Percentiles rank a stretch among this genome's conserved stretches.
phyloP scores from a whole-genome alignment of 1,140 invertebrate genomes.

The Neodiprion lecontei region DNA sequence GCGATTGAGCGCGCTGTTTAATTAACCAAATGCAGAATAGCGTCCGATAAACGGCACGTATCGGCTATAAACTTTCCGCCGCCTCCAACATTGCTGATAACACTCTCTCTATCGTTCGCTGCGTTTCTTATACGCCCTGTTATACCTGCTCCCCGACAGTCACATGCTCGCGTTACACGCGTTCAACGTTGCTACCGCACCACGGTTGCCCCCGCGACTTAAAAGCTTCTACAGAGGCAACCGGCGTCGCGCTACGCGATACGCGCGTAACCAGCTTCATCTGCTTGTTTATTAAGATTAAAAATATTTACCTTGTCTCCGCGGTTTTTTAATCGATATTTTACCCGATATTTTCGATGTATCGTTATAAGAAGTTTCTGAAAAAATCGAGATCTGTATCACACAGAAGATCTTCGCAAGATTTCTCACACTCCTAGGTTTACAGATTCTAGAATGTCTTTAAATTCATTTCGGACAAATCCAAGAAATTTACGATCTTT shows the following conservation, averaged over 20 bases:
- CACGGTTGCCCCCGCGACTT: neutral
- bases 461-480: no score
- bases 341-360: no score
- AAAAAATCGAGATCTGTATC: no score
- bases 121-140: constrained; percentile 31
- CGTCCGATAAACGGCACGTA: constrained; percentile 44
- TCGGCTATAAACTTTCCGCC: constrained; percentile 43
- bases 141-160: constrained; percentile 30
- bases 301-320: neutral
- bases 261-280: neutral
- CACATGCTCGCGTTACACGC: no score
- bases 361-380: no score
- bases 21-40: constrained; percentile 45
- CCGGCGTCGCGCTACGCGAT: neutral
- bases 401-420: no score
- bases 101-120: constrained; percentile 39
- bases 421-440: no score
- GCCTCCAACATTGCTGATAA: constrained; percentile 45
- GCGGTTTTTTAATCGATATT: neutral
- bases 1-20: constrained; percentile 36
- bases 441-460: no score
- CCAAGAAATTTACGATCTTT: no score
- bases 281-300: neutral
- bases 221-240: neutral
- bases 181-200: neutral